A percentile compares a stretch with the other conserved stretches of the same genome.
Evolutionary conservation across 2,888 invertebrate genomes (phyloP).

Genomic region (Zaprionus lineosus): DNA sequence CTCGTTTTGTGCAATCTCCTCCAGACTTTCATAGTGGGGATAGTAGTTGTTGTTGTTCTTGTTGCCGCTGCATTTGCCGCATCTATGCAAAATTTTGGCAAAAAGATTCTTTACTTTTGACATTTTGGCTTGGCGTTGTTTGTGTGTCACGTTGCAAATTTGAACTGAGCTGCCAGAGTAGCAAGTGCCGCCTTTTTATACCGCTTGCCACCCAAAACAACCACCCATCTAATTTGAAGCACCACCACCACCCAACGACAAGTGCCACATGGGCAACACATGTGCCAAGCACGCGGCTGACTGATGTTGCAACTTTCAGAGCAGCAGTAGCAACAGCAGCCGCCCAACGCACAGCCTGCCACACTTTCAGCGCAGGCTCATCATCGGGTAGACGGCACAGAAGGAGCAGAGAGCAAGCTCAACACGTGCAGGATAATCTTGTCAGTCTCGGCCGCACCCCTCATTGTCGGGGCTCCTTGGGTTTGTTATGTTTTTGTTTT

Average conservation of each 20-base stretch:
- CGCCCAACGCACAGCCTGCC: conserved; percentile 65
- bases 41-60: conserved; percentile 24
- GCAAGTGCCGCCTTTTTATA: conserved; percentile 69
- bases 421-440: conserved; percentile 77
- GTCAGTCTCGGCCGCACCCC: conserved; percentile 48
- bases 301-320: conserved; percentile 44
- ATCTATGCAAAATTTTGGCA: conserved; percentile 64
- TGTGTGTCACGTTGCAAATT: conserved; percentile 45
- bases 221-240: conserved; percentile 26
- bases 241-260: conserved; percentile 55
- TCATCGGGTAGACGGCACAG: background rate
- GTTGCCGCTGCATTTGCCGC: conserved; percentile 41
- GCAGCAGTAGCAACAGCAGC: conserved; percentile 28
- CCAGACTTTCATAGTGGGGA: conserved; percentile 48
- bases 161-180: conserved; percentile 51
- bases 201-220: conserved; percentile 27
- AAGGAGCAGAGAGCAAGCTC: conserved; percentile 68
- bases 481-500: conserved; percentile 16
- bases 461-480: conserved; percentile 47
- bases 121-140: conserved; percentile 40
- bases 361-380: conserved; percentile 65
- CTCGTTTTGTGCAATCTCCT: conserved; percentile 80
- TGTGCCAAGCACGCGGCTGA: conserved; percentile 63
- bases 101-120: conserved; percentile 63
- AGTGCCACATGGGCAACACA: conserved; percentile 71